Conservation (phyloP, 2,888 invertebrate genomes). For the Caenorhabditis sp. region DNA sequence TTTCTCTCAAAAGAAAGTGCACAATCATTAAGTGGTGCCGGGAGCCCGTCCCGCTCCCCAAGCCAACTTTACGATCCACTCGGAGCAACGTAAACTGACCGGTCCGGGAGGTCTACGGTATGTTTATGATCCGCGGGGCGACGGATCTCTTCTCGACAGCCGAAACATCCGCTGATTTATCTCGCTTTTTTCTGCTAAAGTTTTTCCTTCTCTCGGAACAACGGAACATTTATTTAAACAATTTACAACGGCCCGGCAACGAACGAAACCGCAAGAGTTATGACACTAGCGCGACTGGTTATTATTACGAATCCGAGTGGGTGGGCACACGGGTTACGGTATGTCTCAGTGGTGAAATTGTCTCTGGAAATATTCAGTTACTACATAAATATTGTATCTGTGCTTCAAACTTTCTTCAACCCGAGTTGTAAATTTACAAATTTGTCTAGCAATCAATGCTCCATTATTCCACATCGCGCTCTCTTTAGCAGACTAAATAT, state of each 20-base stretch:
- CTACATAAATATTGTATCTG: no score
- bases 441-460: no score
- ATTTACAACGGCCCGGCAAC: no score
- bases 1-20: conserved; percentile 29
- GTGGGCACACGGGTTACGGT: conserved; percentile 5
- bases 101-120: conserved; percentile 35
- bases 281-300: conserved; percentile 6
- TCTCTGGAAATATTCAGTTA: no score
- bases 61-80: conserved; percentile 33
- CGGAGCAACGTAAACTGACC: conserved; percentile 52
- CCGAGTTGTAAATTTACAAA: no score
- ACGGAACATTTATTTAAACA: neutral
- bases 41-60: neutral
- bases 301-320: conserved; percentile 4
- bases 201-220: neutral
- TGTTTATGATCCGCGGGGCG: conserved; percentile 29
- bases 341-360: neutral
- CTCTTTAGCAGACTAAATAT: no score
- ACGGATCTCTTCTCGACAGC: conserved; percentile 6
- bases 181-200: neutral
- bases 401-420: no score
- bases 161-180: conserved; percentile 29
- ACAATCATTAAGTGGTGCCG: conserved; percentile 37
- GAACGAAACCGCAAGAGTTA: conserved; percentile 13
- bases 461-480: no score